Evolutionary conservation across 2,888 invertebrate species (phyloP).

Genomic region (Colostygia pectinataria): DNA sequence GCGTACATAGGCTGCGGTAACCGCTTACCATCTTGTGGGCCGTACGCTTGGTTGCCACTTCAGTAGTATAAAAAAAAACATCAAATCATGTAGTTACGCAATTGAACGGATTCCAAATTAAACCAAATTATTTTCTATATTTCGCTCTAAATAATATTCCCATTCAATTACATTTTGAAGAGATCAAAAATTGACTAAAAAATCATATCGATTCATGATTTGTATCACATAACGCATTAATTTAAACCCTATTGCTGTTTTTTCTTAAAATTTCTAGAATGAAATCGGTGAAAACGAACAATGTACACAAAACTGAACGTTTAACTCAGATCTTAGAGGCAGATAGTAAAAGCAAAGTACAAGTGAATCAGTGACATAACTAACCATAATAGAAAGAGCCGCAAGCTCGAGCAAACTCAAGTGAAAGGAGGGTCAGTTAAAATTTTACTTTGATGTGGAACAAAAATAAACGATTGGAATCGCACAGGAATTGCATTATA

Average conservation of each 20-base stretch:
- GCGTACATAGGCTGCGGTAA: no score
- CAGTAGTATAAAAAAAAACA: no score
- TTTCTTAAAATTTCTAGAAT: not conserved
- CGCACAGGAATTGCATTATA: conserved; percentile 30
- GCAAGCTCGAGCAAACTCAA: not conserved
- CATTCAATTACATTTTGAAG: conserved; percentile 24
- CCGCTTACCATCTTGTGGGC: no score
- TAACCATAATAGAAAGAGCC: conserved; percentile 32
- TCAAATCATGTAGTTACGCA: no score
- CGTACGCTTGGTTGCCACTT: no score
- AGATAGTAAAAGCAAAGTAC: conserved; percentile 30
- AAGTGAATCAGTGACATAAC: conserved; percentile 50
- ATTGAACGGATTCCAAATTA: not conserved
- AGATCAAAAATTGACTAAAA: conserved; percentile 24
- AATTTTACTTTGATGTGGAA: conserved; percentile 34
- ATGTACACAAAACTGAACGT: conserved; percentile 23
- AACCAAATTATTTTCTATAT: not conserved
- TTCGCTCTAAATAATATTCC: conserved; percentile 18
- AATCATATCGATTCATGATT: not conserved
- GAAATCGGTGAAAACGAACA: conserved; percentile 10
- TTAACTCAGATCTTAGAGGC: not conserved
- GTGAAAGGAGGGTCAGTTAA: conserved; percentile 18
- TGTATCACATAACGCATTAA: not conserved
- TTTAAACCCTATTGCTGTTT: conserved; percentile 22
- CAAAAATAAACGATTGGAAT: conserved; percentile 43